Evolutionary conservation across 2,113 vertebrate species (phyloP).

Genomic region (Leptobrachium ailaonicum): DNA sequence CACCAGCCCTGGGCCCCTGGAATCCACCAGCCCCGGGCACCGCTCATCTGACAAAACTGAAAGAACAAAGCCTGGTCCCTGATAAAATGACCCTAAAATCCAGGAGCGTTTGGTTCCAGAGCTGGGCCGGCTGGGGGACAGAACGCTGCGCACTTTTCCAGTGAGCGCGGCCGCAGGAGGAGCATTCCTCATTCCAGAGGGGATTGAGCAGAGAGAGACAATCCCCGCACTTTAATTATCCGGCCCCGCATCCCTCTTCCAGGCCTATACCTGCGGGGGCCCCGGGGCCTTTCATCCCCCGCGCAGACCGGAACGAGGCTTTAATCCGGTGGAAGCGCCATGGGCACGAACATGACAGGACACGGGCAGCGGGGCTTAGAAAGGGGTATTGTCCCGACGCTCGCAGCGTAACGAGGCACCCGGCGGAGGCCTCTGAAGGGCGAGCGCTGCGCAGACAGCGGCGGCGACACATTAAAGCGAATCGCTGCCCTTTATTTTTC

Average conservation of each 20-base stretch:
- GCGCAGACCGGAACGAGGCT: not conserved
- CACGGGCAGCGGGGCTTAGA: not conserved
- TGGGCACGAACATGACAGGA: not conserved
- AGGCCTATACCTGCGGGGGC: conserved; percentile 28
- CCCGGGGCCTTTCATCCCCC: conserved; percentile 30
- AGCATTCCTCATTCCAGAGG: not conserved
- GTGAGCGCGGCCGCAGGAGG: conserved; percentile 1
- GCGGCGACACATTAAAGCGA: not conserved
- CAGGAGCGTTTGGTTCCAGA: no score
- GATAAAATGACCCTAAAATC: no score
- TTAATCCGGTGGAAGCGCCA: not conserved
- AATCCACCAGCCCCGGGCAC: no score
- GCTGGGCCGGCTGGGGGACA: no score
- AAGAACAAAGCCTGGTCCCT: no score
- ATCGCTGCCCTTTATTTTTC: not conserved
- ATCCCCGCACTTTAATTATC: conserved; percentile 29
- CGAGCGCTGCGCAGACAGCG: not conserved
- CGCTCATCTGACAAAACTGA: no score
- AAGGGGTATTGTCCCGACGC: not conserved
- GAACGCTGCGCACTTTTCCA: no score
- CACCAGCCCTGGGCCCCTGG: no score
- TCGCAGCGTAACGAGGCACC: not conserved
- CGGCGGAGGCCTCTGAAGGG: not conserved
- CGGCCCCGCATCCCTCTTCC: conserved; percentile 20
- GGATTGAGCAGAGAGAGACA: conserved; percentile 4